phyloP scores from a whole-genome alignment of 2,113 vertebrate genomes.

The Haplochromis burtoni region DNA sequence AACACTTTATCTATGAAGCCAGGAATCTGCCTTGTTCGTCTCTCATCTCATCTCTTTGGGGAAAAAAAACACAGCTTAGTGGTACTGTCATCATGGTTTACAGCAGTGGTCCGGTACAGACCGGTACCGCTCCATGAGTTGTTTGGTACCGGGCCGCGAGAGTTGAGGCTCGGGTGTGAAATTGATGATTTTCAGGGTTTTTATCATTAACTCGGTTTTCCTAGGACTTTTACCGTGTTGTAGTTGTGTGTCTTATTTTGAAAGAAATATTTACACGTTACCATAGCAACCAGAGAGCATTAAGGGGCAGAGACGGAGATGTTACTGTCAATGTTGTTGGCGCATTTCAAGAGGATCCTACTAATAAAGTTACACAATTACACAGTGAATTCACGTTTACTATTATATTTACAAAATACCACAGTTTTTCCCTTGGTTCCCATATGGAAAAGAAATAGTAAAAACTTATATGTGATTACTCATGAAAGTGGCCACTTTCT shows the following conservation, averaged over 20 bases:
- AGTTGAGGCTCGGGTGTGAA: neutral
- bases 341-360: neutral
- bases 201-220: accelerated
- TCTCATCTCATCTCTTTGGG: neutral
- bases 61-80: neutral
- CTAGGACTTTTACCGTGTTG: neutral
- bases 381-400: neutral
- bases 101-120: neutral
- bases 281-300: neutral
- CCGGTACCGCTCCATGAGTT: accelerated
- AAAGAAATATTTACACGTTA: neutral
- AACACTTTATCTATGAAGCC: neutral
- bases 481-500: too few relatives aligned
- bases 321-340: neutral
- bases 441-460: too few relatives aligned
- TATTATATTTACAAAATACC: neutral
- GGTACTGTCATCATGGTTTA: neutral
- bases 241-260: neutral
- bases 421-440: too few relatives aligned
- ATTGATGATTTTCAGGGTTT: neutral
- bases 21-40: neutral
- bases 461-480: too few relatives aligned
- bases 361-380: neutral
- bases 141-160: accelerated
- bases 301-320: neutral